A percentile compares a stretch with the other conserved stretches of the same genome.
phyloP scores from a whole-genome alignment of 2,888 invertebrate species.

The Melanotus villosus region DNA sequence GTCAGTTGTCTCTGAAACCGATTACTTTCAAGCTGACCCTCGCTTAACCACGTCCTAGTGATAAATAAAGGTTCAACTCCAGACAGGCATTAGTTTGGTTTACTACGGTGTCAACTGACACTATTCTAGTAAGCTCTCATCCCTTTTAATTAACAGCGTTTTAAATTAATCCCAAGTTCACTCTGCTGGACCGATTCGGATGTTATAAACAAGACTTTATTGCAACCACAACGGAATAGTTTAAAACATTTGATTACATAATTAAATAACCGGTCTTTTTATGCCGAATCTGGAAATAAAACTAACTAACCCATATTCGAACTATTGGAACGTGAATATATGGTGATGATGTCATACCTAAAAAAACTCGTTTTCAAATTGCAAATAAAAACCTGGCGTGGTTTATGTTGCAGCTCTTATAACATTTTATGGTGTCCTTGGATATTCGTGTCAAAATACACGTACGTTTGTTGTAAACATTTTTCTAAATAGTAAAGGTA shows the following conservation, averaged over 20 bases:
- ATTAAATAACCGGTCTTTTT: slow-evolving; percentile 33
- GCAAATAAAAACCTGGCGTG: slow-evolving; percentile 5
- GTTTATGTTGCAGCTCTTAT: not conserved
- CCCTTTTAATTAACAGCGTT: slow-evolving; percentile 29
- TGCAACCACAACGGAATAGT: not conserved
- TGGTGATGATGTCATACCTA: slow-evolving; percentile 29
- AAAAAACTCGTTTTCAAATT: slow-evolving; percentile 29
- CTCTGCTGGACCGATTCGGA: slow-evolving; percentile 3
- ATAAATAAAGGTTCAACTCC: slow-evolving; percentile 35
- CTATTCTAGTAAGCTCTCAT: slow-evolving; percentile 1
- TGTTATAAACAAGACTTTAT: not conserved
- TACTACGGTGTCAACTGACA: slow-evolving; percentile 20
- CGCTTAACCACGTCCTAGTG: slow-evolving; percentile 31
- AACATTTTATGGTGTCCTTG: slow-evolving; percentile 18
- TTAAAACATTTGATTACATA: slow-evolving; percentile 15
- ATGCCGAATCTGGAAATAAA: slow-evolving; percentile 22
- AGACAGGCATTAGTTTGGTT: slow-evolving; percentile 24
- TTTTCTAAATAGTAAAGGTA: too few relatives aligned
- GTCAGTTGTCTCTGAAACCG: slow-evolving; percentile 55
- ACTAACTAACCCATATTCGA: slow-evolving; percentile 36
- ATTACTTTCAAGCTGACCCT: slow-evolving; percentile 63
- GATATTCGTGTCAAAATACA: slow-evolving; percentile 1
- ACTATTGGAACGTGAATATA: not conserved
- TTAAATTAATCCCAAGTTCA: slow-evolving; percentile 20
- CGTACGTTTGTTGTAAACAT: not conserved